Evolutionary conservation across 2,113 vertebrate genomes (phyloP).

Genomic region (Eptatretus burgeri): DNA sequence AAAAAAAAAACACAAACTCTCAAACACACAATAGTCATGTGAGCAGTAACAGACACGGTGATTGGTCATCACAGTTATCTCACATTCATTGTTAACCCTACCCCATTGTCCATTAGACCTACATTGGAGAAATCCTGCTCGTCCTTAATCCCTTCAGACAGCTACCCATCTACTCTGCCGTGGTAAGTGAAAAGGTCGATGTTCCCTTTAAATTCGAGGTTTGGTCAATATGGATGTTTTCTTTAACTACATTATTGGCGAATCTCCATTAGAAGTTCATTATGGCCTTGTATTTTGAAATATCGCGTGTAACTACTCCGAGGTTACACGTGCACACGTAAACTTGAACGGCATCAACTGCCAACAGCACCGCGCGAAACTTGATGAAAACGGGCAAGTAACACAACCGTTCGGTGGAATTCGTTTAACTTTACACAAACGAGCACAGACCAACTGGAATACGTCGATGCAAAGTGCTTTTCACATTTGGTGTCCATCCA

Average conservation of each 20-base stretch:
- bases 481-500: too few species aligned
- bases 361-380: not conserved
- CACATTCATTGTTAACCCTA: too few species aligned
- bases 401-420: too few species aligned
- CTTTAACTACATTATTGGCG: not conserved
- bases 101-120: slow-evolving; percentile 31
- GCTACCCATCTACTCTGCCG: slow-evolving; percentile 59
- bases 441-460: too few species aligned
- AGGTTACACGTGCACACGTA: not conserved
- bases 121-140: slow-evolving; percentile 60
- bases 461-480: too few species aligned
- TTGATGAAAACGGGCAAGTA: too few species aligned
- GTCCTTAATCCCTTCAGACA: slow-evolving; percentile 80
- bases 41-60: too few species aligned
- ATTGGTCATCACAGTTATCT: too few species aligned
- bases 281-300: not conserved
- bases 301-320: not conserved
- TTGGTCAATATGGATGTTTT: not conserved
- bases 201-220: not conserved
- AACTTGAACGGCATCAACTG: not conserved
- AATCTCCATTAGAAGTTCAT: not conserved
- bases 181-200: slow-evolving; percentile 29
- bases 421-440: too few species aligned
- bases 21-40: too few species aligned
- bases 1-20: too few species aligned